Percentiles rank a stretch among this genome's conserved stretches.
Evolutionary conservation across 2,888 invertebrate genomes (phyloP).

Genomic region (Torymus auratus): DNA sequence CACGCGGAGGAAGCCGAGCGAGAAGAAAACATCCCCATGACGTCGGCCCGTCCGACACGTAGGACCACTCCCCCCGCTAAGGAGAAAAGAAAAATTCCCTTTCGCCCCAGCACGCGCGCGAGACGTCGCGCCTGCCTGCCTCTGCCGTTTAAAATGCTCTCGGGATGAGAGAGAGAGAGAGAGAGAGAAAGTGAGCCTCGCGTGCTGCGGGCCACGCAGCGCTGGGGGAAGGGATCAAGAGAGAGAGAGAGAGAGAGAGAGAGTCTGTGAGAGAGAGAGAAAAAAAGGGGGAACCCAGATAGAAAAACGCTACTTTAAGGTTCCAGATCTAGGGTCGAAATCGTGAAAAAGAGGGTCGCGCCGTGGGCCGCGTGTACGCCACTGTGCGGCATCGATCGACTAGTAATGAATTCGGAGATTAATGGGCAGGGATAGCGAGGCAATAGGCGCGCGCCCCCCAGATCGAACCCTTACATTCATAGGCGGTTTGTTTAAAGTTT

Average conservation of each 20-base stretch:
- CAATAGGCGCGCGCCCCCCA: slow-evolving; percentile 28
- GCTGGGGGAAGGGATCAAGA: slow-evolving; percentile 7
- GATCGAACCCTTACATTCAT: slow-evolving; percentile 44
- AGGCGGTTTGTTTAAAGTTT: slow-evolving; percentile 46
- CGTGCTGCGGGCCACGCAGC: not conserved
- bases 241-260: slow-evolving; percentile 56
- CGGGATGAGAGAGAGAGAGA: slow-evolving; percentile 25
- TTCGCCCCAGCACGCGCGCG: slow-evolving; percentile 58
- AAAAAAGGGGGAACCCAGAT: slow-evolving; percentile 47
- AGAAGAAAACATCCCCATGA: slow-evolving; percentile 60
- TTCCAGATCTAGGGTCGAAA: slow-evolving; percentile 58
- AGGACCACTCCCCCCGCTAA: slow-evolving; percentile 54
- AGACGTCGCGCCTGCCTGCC: slow-evolving; percentile 18
- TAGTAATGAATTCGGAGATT: slow-evolving; percentile 71
- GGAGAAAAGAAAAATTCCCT: slow-evolving; percentile 59
- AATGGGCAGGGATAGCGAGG: slow-evolving; percentile 66
- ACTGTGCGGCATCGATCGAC: slow-evolving; percentile 62
- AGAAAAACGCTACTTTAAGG: slow-evolving; percentile 57
- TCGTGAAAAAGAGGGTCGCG: slow-evolving; percentile 55
- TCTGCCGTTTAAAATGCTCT: slow-evolving; percentile 59
- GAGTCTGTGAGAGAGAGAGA: not conserved
- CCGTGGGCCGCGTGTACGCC: slow-evolving; percentile 24
- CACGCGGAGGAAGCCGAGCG: slow-evolving; percentile 39
- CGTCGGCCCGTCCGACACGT: slow-evolving; percentile 59
- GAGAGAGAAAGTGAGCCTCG: slow-evolving; percentile 31